Evolutionary conservation across 2,797 vertebrate genomes (phyloP), one percentile per base, ranked within the genome.

Genomic region (Sebastes hopkinsi): DNA sequence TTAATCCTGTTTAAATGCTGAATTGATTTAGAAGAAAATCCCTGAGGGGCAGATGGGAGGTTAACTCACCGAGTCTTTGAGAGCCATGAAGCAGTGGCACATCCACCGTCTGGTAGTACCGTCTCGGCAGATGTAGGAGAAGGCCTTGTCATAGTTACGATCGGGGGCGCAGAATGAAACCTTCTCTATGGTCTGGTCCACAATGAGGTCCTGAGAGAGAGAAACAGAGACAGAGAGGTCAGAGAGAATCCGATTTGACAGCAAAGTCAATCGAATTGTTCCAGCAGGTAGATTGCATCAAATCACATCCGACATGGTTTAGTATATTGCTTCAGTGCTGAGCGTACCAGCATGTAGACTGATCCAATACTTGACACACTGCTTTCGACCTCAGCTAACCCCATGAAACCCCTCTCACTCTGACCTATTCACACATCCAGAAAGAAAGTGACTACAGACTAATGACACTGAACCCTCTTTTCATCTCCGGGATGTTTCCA

Each of bases 121-220:
- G 0, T 98, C 97, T 0, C 97, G 93, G 92, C 97, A 98, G 93
- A 98, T 98, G 88, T 98, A 98, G 66, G 97, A 98, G 89, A 98
- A 98, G 16, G 97, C 97, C 81, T 98, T 98, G 95, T 98, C 97
- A 18, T 97, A 97, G 92, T 98, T 98, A 27, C 97, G 96, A 88
- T 98, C 97, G 0, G 97, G 97, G 16, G 97, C 97, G 0, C 97
- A 98, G 90, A 98, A 98, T 0, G 97, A 98, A 67, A 98, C 97
- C 91, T 98, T 98, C 92, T 98, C 97, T 0, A 98, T 98, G 82
- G 97, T 98, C 94, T 98, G 97, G 90, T 98, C 97, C 64, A 98
- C 97, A 7, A 98, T 97, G 79, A 98, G 96, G 88, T 98, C 97
- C 97, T 98, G 84, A 70, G 42, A 20, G 70, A 64, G 73, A 34